Base-by-base conservation (phyloP, 2,797 vertebrate species). In the Melanotaenia maccullochi region DNA sequence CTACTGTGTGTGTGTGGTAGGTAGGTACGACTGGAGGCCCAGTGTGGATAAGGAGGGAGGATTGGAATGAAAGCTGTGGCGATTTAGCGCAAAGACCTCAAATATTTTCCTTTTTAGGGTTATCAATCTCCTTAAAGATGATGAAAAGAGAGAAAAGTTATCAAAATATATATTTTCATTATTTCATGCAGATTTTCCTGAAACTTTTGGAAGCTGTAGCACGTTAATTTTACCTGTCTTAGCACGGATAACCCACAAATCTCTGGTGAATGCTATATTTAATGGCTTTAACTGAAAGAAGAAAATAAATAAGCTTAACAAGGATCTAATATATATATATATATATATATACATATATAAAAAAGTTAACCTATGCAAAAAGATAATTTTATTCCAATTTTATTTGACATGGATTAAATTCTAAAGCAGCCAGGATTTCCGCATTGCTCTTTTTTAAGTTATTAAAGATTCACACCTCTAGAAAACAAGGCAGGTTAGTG, bases 1-100 rank as follows among this genome's bases (percentile, higher is more conserved):
- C 85, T 73, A 62, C 81, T 65, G 88, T 90, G 83, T 88, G 83
- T 88, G 87, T 47, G 44, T 47, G 44, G 88, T 84, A 75, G 75
- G 78, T 86, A 82, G 84, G 76, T 68, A 75, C 72, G 11, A 83
- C 73, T 73, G 64, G 72, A 85, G 85, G 84, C 85, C 85, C 76
- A 14, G 24, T 9, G 38, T 66, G 64, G 68, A 72, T 62, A 55
- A 65, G 55, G 30, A 51, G 52, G 54, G 38, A 55, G 71, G 40
- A 28, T n/a, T 68, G 67, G 68, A 78, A 67, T 68, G 52, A 84
- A 78, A 79, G 73, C 70, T 68, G 69, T 20, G 30, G 36, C 78
- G 47, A 70, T 71, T 78, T 66, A 73, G 20, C 1, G 2, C 35
- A 32, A 65, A 40, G 14, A 71, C 62, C n/a, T 25, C 24, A 64